Conservation (phyloP, 37 sponge, comb jelly and placozoan species). For the Eunapius fragilis region DNA sequence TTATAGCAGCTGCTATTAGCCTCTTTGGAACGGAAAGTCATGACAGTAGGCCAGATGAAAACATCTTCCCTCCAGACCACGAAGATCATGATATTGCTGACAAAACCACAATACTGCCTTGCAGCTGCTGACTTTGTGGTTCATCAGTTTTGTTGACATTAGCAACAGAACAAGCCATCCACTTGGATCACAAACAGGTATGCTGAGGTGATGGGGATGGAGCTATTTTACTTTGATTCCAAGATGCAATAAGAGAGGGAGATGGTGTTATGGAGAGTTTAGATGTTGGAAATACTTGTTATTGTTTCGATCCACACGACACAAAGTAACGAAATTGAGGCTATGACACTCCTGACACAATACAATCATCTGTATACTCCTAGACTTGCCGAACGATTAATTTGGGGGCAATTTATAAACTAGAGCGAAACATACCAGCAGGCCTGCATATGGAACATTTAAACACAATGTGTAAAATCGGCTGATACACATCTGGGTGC, state of each 20-base stretch:
- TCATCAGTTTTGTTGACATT: background rate
- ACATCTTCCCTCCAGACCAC: background rate
- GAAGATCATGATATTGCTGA: too few species aligned
- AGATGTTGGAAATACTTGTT: constrained; percentile 28
- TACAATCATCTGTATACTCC: background rate
- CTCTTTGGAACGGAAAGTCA: background rate
- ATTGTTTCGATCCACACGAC: background rate
- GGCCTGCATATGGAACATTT: constrained; percentile 47
- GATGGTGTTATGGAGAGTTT: constrained; percentile 16
- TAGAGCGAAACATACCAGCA: constrained; percentile 20
- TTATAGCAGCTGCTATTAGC: constrained; percentile 12
- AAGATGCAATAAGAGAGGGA: constrained; percentile 25
- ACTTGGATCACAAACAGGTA: background rate
- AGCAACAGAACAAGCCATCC: background rate
- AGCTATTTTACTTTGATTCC: background rate
- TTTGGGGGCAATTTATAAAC: constrained; percentile 32
- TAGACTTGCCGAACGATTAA: constrained; percentile 13
- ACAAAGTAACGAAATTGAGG: constrained; percentile 22
- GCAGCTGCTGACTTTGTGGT: background rate
- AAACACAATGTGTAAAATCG: constrained; percentile 12
- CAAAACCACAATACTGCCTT: background rate
- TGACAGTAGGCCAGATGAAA: background rate
- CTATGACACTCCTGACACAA: constrained; percentile 10
- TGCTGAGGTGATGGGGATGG: background rate
- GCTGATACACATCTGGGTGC: constrained; percentile 18